These are phyloP conservation scores for Stramonita haemastoma DNA, from an alignment of 2,888 invertebrate species.

Conservation along the genomic window DNA sequence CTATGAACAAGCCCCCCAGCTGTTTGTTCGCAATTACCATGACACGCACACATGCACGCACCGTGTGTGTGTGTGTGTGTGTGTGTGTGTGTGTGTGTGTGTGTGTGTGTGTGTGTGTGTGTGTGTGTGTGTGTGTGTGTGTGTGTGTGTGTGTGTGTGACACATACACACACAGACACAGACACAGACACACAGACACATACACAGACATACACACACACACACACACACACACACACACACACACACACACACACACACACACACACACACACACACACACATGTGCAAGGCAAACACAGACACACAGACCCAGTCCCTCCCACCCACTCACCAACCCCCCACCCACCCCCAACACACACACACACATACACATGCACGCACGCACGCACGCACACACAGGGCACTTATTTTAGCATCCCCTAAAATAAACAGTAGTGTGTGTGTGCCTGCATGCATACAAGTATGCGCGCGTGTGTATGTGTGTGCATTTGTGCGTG, in stretches of 20 bases:
- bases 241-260: no score
- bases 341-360: neutral
- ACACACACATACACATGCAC: neutral
- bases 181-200: no score
- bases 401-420: neutral
- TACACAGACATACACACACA: no score
- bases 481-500: neutral
- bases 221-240: no score
- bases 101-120: no score
- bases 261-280: no score
- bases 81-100: neutral
- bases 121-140: no score
- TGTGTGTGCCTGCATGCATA: neutral
- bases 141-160: neutral
- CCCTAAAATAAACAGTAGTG: neutral
- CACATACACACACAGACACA: no score
- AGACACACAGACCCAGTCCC: neutral
- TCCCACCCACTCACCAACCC: neutral
- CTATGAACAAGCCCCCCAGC: no score
- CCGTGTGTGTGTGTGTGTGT: neutral
- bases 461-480: neutral
- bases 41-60: no score
- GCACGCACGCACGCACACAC: neutral
- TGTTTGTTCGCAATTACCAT: no score
- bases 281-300: no score